Percentiles rank a stretch among this genome's conserved stretches.
phyloP scores from a whole-genome alignment of 2,113 vertebrate species.

The Anser brachyrhynchus region DNA sequence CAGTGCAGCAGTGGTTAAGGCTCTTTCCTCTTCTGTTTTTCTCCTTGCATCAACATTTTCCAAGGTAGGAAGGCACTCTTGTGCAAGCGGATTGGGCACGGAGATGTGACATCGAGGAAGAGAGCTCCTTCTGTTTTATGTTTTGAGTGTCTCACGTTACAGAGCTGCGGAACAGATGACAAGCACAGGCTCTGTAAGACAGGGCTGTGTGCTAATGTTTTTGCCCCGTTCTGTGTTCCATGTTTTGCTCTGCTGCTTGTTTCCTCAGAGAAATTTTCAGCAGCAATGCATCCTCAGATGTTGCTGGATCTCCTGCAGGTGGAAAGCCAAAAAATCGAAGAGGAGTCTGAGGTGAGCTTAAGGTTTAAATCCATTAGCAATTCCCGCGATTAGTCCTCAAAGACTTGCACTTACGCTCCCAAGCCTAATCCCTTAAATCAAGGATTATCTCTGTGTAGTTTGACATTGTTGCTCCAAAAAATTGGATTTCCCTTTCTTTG shows the following conservation, averaged over 20 bases:
- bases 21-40: neutral
- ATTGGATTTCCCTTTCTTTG: neutral
- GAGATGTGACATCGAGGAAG: neutral
- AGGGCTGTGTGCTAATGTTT: accelerated
- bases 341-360: slow-evolving; percentile 88
- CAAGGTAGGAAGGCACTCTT: neutral
- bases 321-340: slow-evolving; percentile 88
- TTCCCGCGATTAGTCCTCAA: neutral
- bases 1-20: neutral
- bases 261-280: slow-evolving; percentile 83
- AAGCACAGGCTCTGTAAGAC: neutral
- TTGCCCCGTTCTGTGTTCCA: neutral
- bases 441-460: neutral
- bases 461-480: neutral
- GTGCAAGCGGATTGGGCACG: neutral
- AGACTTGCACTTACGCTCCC: neutral
- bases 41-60: neutral
- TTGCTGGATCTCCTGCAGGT: slow-evolving; percentile 88
- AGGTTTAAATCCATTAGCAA: neutral
- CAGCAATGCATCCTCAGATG: slow-evolving; percentile 79
- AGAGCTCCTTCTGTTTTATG: neutral
- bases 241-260: neutral
- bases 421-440: neutral
- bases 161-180: neutral
- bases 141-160: neutral